Evolutionary conservation across 2,888 invertebrate genomes (phyloP).

Genomic region (Microctonus aethiopoides): DNA sequence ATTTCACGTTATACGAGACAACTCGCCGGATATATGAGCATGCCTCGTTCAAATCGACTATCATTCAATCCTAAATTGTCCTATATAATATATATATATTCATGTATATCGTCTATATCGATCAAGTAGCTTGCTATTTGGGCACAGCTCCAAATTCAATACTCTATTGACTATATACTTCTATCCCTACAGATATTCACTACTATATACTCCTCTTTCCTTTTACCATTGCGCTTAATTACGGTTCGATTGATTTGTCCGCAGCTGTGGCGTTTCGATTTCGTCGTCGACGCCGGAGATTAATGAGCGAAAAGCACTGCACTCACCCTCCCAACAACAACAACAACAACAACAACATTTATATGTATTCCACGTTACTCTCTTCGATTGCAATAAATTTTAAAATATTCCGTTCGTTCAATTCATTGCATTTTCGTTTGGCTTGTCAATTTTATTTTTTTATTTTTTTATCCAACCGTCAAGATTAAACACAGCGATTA

Average conservation of each 20-base stretch:
- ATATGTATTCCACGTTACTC: background rate
- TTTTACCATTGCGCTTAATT: constrained; percentile 48
- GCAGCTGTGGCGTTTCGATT: constrained; percentile 30
- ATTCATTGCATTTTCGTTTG: background rate
- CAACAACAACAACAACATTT: background rate
- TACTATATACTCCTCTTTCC: constrained; percentile 33
- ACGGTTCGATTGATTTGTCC: constrained; percentile 59
- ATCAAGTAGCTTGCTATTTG: constrained; percentile 1
- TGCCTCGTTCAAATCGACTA: constrained; percentile 21
- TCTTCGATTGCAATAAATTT: background rate
- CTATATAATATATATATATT: background rate
- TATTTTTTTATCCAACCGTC: background rate
- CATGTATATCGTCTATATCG: background rate
- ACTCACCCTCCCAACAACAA: background rate
- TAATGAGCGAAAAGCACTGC: constrained; percentile 22
- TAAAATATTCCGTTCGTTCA: background rate
- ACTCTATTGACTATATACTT: background rate
- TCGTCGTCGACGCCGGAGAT: constrained; percentile 19
- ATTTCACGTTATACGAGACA: constrained; percentile 15
- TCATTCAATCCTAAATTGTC: constrained; percentile 4
- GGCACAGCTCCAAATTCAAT: constrained; percentile 25
- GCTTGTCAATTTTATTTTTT: background rate
- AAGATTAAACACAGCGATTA: background rate
- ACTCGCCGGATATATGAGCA: constrained; percentile 27
- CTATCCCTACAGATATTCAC: constrained; percentile 37